These are phyloP conservation scores for Colletes gigas DNA, from an alignment of 1,140 invertebrate species.

Conservation along the genomic window DNA sequence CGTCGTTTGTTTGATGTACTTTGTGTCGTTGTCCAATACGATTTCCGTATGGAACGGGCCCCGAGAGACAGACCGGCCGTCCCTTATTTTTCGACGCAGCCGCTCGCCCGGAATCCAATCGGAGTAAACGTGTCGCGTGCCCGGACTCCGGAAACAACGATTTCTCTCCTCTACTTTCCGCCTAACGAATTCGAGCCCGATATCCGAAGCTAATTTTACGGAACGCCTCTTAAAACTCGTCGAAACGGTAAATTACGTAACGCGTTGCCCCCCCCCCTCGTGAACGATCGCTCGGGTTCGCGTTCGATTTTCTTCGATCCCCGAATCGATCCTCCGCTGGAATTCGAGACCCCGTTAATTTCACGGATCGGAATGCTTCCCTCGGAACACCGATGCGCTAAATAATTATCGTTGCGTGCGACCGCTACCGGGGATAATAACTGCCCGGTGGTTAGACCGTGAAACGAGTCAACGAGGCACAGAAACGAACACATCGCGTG, in stretches of 20 bases:
- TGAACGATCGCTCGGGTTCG: too few relatives aligned
- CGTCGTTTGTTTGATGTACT: too few relatives aligned
- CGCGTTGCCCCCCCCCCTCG: too few relatives aligned
- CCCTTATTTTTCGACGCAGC: constrained; percentile 13
- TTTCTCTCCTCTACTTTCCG: background rate
- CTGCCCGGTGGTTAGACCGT: background rate
- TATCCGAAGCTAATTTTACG: background rate
- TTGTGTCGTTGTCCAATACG: too few relatives aligned
- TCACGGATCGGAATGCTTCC: background rate
- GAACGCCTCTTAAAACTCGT: too few relatives aligned
- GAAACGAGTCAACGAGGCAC: background rate
- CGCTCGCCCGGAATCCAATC: constrained; percentile 10
- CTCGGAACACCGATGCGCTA: background rate
- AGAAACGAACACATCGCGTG: too few relatives aligned
- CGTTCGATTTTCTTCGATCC: too few relatives aligned
- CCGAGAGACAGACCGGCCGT: background rate
- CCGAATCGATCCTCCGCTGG: background rate
- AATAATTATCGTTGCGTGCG: constrained; percentile 7
- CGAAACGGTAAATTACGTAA: too few relatives aligned
- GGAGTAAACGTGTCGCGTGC: constrained; percentile 20
- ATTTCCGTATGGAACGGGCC: too few relatives aligned
- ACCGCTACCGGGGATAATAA: background rate
- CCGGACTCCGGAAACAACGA: background rate
- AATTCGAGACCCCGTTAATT: background rate
- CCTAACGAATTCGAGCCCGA: background rate